Evolutionary conservation across 37 sponge, comb jelly and placozoan genomes (phyloP).

Genomic region (Petrosia ficiformis): DNA sequence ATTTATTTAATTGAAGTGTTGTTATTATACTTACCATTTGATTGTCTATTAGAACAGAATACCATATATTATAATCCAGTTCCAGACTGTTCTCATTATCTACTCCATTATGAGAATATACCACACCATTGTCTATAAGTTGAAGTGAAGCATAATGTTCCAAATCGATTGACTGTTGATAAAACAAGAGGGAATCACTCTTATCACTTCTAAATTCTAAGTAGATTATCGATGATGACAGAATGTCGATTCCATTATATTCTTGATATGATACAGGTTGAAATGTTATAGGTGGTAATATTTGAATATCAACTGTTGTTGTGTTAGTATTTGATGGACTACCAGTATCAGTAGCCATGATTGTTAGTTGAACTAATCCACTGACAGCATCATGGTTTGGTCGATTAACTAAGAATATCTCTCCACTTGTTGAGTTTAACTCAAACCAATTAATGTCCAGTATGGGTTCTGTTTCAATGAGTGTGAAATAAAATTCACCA

Average conservation of each 20-base stretch:
- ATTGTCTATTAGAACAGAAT: slow-evolving; percentile 14
- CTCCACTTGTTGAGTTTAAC: slow-evolving; percentile 28
- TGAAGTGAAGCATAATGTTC: neutral
- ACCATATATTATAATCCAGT: slow-evolving; percentile 11
- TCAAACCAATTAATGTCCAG: slow-evolving; percentile 32
- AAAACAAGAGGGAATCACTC: too few relatives aligned
- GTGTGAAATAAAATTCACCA: slow-evolving; percentile 30
- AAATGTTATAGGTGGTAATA: slow-evolving; percentile 38
- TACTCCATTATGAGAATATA: neutral
- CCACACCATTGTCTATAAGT: neutral
- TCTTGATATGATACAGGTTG: slow-evolving; percentile 28
- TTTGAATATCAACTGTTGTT: slow-evolving; percentile 24
- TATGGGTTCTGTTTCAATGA: slow-evolving; percentile 20
- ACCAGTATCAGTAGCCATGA: slow-evolving; percentile 37
- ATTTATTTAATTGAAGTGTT: neutral
- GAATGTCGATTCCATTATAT: neutral
- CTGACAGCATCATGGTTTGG: slow-evolving; percentile 13
- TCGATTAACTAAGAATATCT: neutral
- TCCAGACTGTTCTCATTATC: neutral
- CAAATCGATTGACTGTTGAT: too few relatives aligned
- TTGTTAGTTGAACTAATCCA: slow-evolving; percentile 15
- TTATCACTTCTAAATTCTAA: slow-evolving; percentile 39
- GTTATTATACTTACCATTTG: neutral
- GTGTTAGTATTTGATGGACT: neutral
- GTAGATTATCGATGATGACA: slow-evolving; percentile 6